Base-by-base conservation (phyloP, 1,140 invertebrate genomes). In the Zaprionus taronus region DNA sequence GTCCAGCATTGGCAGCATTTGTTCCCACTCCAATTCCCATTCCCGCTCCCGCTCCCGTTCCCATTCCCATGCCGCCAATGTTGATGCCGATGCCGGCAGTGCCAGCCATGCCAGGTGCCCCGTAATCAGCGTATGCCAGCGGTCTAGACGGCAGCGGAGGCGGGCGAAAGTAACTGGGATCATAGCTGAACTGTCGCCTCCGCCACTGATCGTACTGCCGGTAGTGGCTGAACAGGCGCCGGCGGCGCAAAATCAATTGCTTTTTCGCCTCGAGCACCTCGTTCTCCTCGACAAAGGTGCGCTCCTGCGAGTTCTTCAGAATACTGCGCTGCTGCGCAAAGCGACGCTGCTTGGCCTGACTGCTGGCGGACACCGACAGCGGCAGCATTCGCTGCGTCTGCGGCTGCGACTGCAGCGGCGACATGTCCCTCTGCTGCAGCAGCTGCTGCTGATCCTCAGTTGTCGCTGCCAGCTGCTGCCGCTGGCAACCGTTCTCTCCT, bases 191-290 rank as follows among this genome's bases (percentile, higher is more conserved):
- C 63, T 92, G 91, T 41, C 87, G 80, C 64, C 92, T 79, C 26
- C 91, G 91, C 91, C 91, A 92, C 79, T 91, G 86, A 80, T 92
- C 91, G 65, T 92, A 92, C 67, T 92, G 91, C 5, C 91, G 73
- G 62, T 92, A 92, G 66, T 92, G 91, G 68, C 91, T 92, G 51
- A 92, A 92, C 5, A 92, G 82, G 14, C 91, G 81, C 9, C 91
- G 79, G 2, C 91, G 87, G 3, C 91, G 81, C 77, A 92, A 78
- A 38, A 92, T 92, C 38, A 92, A 66, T 77, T 92, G 91, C 69
- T 91, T 91, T 69, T 91, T 92, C 60, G 91, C 91, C 81, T 92
- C 91, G 44, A 92, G 67, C 49, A 92, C 75, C 58, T 92, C 91
- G 36, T 91, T 83, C 60, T 91, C 89, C 67, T 92, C 89, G 28